These are phyloP conservation scores for Grammomys surdaster DNA, from an alignment of 2,113 vertebrate species.

Conservation along the genomic window DNA sequence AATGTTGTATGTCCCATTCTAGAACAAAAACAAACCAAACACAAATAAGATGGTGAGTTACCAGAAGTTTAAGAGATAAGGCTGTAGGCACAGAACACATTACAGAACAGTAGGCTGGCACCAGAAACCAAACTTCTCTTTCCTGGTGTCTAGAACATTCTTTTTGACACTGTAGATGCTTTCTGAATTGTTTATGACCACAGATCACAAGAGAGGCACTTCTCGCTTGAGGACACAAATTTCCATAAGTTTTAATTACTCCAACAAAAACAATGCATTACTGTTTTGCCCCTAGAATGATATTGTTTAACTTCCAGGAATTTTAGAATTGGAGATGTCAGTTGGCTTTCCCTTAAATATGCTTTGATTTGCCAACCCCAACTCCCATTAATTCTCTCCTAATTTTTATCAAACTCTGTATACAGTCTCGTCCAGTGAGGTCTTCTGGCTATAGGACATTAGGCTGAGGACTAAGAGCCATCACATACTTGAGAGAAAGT, in stretches of 20 bases:
- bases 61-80: background rate
- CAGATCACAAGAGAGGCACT: background rate
- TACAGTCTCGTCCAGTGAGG: background rate
- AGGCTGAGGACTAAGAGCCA: background rate
- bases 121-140: background rate
- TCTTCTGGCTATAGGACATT: background rate
- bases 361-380: background rate
- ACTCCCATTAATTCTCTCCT: background rate
- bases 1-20: background rate
- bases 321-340: background rate
- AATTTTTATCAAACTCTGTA: background rate
- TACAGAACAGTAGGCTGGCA: background rate
- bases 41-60: background rate
- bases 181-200: background rate
- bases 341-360: background rate
- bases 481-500: background rate
- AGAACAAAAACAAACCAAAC: background rate
- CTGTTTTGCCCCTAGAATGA: background rate
- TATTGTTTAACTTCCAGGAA: background rate
- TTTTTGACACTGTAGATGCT: background rate
- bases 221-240: background rate
- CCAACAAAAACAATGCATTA: background rate
- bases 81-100: background rate
- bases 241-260: background rate
- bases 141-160: background rate